Percentiles rank a stretch among this genome's conserved stretches.
Conservation (phyloP, 2,113 vertebrate species). For the Gadus chalcogrammus region DNA sequence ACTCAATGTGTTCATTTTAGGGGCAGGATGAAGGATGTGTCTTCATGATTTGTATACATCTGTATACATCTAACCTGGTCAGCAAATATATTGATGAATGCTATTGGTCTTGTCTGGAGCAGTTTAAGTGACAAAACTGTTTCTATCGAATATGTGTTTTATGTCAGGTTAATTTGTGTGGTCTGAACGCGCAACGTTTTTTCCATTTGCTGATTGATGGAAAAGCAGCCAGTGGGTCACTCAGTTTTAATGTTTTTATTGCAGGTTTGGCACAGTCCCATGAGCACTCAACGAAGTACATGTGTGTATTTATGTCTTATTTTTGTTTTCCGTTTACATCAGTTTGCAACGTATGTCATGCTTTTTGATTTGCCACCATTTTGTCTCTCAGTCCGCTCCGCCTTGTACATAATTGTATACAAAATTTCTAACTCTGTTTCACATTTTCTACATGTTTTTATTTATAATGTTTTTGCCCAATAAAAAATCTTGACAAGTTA, state of each 20-base stretch:
- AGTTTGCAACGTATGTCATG: conserved; percentile 16
- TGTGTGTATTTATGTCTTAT: conserved; percentile 25
- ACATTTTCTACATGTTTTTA: conserved; percentile 84
- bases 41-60: no score
- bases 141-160: no score
- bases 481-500: conserved; percentile 72
- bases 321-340: conserved; percentile 26
- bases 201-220: conserved; percentile 19
- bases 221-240: background rate
- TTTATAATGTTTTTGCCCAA: conserved; percentile 82
- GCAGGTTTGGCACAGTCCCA: background rate
- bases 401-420: conserved; percentile 89
- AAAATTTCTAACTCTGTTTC: conserved; percentile 82
- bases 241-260: background rate
- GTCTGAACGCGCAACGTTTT: no score
- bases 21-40: no score
- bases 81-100: no score
- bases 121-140: no score
- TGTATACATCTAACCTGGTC: no score
- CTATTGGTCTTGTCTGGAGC: no score
- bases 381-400: conserved; percentile 30
- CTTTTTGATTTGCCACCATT: conserved; percentile 40
- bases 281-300: conserved; percentile 23
- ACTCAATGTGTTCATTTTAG: no score
- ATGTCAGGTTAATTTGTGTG: no score